Conservation (phyloP, 1,140 invertebrate species). For the Tetramorium alpestre region DNA sequence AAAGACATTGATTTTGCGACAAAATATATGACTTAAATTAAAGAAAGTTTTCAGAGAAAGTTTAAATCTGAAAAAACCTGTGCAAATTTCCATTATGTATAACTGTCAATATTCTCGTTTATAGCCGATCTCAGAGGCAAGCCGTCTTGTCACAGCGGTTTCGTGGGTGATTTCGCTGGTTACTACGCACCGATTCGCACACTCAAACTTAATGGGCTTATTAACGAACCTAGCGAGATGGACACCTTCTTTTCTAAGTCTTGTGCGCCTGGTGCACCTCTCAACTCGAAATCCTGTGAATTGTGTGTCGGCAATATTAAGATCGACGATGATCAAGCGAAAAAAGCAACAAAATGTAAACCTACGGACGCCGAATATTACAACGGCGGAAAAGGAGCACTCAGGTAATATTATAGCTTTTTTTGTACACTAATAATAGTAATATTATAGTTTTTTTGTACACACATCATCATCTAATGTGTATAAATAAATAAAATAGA, state of each 20-base stretch:
- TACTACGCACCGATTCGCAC: conserved; percentile 86
- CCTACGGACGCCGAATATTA: conserved; percentile 81
- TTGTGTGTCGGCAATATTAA: conserved; percentile 82
- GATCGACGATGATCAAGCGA: conserved; percentile 76
- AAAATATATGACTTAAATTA: not conserved
- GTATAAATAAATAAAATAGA: not conserved
- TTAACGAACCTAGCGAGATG: conserved; percentile 83
- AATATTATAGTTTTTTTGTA: not conserved
- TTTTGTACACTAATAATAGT: conserved; percentile 73
- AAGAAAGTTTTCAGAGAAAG: not conserved
- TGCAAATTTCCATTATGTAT: not conserved
- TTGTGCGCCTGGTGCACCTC: conserved; percentile 83
- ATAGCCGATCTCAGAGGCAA: conserved; percentile 85
- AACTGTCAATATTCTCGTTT: not conserved
- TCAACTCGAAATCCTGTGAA: conserved; percentile 80
- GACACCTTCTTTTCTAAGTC: conserved; percentile 85
- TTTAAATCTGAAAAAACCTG: not conserved
- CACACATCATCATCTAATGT: not conserved
- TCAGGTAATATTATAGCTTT: conserved; percentile 83
- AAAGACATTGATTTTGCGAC: not conserved
- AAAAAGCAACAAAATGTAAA: conserved; percentile 81
- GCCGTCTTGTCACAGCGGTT: conserved; percentile 87
- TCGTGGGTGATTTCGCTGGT: conserved; percentile 82
- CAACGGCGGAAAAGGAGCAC: conserved; percentile 86
- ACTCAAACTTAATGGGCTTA: conserved; percentile 83